phyloP scores from a whole-genome alignment of 64 coral and sea anemone genomes.

The Stichodactyla helianthus region DNA sequence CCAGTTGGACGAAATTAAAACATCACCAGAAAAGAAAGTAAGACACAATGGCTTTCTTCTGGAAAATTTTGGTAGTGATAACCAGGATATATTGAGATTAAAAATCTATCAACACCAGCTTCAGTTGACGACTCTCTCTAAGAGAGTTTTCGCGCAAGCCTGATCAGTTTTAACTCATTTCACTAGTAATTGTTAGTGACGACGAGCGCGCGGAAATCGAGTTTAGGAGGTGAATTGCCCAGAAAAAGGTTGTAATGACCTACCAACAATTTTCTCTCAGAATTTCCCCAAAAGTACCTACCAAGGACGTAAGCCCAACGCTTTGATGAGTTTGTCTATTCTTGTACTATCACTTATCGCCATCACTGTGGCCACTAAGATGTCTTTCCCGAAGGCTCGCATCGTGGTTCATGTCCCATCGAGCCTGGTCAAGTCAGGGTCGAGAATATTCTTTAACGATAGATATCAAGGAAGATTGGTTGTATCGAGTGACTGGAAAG shows the following conservation, averaged over 20 bases:
- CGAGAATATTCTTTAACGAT: constrained; percentile 69
- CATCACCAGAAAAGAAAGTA: neutral
- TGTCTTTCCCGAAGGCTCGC: constrained; percentile 27
- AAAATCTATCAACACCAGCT: too few relatives aligned
- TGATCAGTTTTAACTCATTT: too few relatives aligned
- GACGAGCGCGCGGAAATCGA: too few relatives aligned
- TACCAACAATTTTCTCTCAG: too few relatives aligned
- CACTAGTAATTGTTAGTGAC: too few relatives aligned
- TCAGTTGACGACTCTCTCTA: too few relatives aligned
- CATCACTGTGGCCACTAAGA: constrained; percentile 42
- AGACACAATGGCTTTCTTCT: neutral
- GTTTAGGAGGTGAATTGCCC: too few relatives aligned
- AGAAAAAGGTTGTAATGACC: too few relatives aligned
- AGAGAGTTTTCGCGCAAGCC: too few relatives aligned
- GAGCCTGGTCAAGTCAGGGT: constrained; percentile 51
- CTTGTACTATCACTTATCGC: constrained; percentile 29
- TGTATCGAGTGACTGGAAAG: constrained; percentile 30
- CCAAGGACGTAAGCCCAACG: neutral
- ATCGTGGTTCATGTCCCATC: constrained; percentile 51
- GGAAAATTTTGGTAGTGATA: too few relatives aligned
- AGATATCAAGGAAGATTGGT: constrained; percentile 50
- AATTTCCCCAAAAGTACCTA: neutral
- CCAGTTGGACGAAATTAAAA: too few relatives aligned
- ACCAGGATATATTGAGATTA: too few relatives aligned
- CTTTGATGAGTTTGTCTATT: neutral